Percentiles rank a stretch among this genome's conserved stretches.
These are phyloP conservation scores for Leptestheria dahalacensis DNA, from an alignment of 1,140 invertebrate genomes.

Conservation along the genomic window DNA sequence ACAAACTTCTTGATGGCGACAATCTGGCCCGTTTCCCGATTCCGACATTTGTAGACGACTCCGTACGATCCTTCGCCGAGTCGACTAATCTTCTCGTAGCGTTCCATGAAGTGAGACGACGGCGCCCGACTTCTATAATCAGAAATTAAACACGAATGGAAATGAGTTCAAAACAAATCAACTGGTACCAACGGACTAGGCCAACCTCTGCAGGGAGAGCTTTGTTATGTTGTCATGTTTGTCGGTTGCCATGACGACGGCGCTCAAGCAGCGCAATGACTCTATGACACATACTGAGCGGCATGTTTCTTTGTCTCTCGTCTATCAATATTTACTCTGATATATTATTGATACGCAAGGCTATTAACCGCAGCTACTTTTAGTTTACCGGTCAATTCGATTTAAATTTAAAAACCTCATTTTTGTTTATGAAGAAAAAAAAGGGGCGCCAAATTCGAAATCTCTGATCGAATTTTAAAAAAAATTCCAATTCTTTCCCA, in stretches of 20 bases:
- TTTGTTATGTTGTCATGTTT: too few species aligned
- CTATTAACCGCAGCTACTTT: too few species aligned
- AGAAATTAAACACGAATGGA: background rate
- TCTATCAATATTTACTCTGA: background rate
- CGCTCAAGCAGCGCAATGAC: background rate
- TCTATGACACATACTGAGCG: background rate
- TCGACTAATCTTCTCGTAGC: conserved; percentile 91
- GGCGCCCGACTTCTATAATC: conserved; percentile 55
- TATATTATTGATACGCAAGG: too few species aligned
- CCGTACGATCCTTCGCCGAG: conserved; percentile 98
- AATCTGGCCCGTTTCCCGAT: conserved; percentile 83
- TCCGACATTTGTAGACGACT: conserved; percentile 95
- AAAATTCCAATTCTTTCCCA: too few species aligned
- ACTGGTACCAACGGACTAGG: too few species aligned
- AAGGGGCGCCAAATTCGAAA: too few species aligned
- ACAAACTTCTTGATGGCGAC: conserved; percentile 99
- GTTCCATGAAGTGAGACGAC: conserved; percentile 78
- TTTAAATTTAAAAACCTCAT: too few species aligned
- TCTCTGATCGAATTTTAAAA: too few species aligned
- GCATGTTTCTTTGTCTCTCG: background rate
- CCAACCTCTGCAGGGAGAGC: too few species aligned
- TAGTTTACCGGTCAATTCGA: too few species aligned
- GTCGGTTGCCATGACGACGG: too few species aligned
- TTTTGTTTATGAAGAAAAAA: too few species aligned
- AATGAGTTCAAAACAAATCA: background rate